Conservation (phyloP, 2,113 vertebrate genomes). For the Sialia sialis region DNA sequence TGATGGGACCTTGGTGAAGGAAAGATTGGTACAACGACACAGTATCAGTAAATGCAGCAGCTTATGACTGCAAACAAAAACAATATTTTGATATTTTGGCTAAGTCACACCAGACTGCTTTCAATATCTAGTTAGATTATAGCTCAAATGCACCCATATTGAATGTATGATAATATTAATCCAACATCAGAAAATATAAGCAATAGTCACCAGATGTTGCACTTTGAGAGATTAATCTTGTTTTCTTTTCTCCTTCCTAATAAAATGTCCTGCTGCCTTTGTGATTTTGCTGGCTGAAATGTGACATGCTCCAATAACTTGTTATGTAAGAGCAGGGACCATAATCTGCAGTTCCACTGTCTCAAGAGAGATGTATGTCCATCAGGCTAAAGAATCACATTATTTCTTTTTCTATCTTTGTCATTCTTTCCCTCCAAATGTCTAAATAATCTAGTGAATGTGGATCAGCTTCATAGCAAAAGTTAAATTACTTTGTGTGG, state of each 20-base stretch:
- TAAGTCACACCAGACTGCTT: neutral
- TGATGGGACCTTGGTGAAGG: neutral
- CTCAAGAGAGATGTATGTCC: neutral
- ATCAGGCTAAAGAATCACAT: neutral
- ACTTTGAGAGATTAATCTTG: neutral
- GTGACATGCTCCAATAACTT: neutral
- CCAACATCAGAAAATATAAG: neutral
- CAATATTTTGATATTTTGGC: neutral
- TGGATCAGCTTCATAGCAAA: neutral
- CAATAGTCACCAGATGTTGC: conserved; percentile 46
- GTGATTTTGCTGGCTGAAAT: conserved; percentile 6
- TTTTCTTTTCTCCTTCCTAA: neutral
- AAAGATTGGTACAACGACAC: neutral
- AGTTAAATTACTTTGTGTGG: neutral
- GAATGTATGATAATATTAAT: neutral
- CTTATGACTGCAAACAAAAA: neutral
- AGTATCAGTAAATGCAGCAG: neutral
- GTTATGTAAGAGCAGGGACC: neutral
- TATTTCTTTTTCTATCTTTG: neutral
- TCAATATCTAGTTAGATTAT: neutral
- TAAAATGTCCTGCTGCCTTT: conserved; percentile 32
- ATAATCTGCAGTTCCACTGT: neutral
- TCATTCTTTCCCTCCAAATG: neutral
- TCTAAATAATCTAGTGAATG: neutral
- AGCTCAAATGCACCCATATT: neutral